Evolutionary conservation across 1,140 invertebrate species (phyloP).

Genomic region (Eupristina koningsbergeri): DNA sequence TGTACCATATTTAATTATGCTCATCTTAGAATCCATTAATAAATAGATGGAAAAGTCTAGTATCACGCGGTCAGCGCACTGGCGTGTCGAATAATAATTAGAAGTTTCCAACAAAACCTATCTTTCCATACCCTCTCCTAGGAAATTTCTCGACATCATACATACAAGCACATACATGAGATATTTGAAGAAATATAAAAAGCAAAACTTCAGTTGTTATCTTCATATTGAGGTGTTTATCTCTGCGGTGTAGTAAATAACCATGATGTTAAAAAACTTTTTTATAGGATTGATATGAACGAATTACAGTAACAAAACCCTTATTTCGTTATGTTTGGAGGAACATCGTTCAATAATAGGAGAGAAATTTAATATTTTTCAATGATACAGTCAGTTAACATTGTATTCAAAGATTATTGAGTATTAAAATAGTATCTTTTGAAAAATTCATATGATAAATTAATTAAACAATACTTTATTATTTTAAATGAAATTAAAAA

Average conservation of each 20-base stretch:
- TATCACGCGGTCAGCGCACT: constrained; percentile 1
- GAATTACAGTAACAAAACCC: neutral
- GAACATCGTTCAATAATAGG: neutral
- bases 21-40: constrained; percentile 56
- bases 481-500: too few species aligned
- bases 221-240: constrained; percentile 19
- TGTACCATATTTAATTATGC: constrained; percentile 64
- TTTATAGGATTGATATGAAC: neutral
- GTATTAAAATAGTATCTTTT: too few species aligned
- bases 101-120: constrained; percentile 56
- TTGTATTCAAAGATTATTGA: too few species aligned
- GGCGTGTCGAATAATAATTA: constrained; percentile 61
- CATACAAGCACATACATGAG: neutral
- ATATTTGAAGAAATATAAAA: neutral
- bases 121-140: constrained; percentile 29
- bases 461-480: too few species aligned
- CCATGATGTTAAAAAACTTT: constrained; percentile 4
- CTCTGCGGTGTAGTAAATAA: constrained; percentile 30
- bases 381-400: too few species aligned
- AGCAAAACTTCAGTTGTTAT: neutral
- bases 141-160: constrained; percentile 13
- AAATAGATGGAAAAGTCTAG: constrained; percentile 52
- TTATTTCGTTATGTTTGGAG: neutral
- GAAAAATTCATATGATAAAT: too few species aligned
- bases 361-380: neutral